Conservation (phyloP, 2,888 invertebrate species). For the Ametastegia equiseti region DNA sequence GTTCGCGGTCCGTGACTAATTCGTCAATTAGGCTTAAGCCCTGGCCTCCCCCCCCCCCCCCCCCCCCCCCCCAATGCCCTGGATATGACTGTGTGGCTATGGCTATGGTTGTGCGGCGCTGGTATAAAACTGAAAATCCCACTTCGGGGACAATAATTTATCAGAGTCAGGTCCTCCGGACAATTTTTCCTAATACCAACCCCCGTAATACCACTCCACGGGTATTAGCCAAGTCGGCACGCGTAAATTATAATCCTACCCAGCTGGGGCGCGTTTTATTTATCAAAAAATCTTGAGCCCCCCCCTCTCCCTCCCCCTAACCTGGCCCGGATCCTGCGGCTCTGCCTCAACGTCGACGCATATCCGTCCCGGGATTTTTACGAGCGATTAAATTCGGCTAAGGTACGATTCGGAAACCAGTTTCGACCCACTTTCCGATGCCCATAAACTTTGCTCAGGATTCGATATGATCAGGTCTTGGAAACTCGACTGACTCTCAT, state of each 20-base stretch:
- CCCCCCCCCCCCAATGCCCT: background rate
- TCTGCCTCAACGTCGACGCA: background rate
- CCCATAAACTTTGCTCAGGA: constrained; percentile 2
- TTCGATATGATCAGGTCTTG: too few relatives aligned
- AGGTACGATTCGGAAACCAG: background rate
- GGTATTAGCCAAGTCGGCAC: constrained; percentile 37
- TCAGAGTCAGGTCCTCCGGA: constrained; percentile 43
- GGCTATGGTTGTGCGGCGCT: background rate
- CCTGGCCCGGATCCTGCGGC: background rate
- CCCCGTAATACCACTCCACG: constrained; percentile 39
- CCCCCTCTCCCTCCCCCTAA: background rate
- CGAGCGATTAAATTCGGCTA: constrained; percentile 12
- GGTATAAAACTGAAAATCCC: constrained; percentile 47
- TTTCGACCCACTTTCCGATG: background rate
- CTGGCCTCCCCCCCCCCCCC: too few relatives aligned
- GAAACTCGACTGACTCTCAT: too few relatives aligned
- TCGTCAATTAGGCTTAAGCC: constrained; percentile 41
- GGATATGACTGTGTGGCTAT: background rate
- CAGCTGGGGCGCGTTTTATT: constrained; percentile 13
- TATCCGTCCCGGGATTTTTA: constrained; percentile 2
- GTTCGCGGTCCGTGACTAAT: constrained; percentile 40
- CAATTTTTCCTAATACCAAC: constrained; percentile 49
- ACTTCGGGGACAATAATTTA: constrained; percentile 50
- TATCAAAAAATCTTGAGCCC: background rate
- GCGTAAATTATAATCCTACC: constrained; percentile 45